A percentile compares a stretch with the other conserved stretches of the same genome.
These are phyloP conservation scores for Elephas maximus DNA, from an alignment of 2,113 vertebrate species.

Conservation along the genomic window DNA sequence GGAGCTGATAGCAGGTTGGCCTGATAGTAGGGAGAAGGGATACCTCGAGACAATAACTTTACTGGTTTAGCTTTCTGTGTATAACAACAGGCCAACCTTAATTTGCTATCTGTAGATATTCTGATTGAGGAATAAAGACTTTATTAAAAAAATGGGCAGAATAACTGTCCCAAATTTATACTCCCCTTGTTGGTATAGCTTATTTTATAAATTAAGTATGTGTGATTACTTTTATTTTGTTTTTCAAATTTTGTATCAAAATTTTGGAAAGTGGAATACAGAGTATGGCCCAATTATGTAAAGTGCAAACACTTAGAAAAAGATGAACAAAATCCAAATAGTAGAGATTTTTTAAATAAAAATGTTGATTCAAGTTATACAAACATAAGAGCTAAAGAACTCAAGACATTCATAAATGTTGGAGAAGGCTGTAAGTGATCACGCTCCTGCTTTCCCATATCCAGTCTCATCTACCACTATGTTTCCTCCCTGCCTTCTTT, in stretches of 20 bases:
- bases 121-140: neutral
- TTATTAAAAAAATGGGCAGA: neutral
- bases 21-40: neutral
- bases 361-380: neutral
- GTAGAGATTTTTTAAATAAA: neutral
- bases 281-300: neutral
- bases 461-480: neutral
- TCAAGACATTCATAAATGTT: neutral
- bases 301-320: neutral
- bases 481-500: neutral
- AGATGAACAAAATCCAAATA: neutral
- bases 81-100: neutral
- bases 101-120: neutral
- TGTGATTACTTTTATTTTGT: constrained; percentile 13
- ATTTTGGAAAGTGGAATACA: neutral
- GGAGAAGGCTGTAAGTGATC: neutral
- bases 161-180: neutral
- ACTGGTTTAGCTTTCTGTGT: neutral
- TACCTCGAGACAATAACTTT: neutral
- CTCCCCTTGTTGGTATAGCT: neutral
- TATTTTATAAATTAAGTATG: neutral
- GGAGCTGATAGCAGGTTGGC: neutral
- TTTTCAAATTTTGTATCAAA: constrained; percentile 26
- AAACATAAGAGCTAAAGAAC: neutral
- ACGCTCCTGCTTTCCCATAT: neutral